Evolutionary conservation across 2,888 invertebrate species (phyloP).

Genomic region (Cheilosia impressa): DNA sequence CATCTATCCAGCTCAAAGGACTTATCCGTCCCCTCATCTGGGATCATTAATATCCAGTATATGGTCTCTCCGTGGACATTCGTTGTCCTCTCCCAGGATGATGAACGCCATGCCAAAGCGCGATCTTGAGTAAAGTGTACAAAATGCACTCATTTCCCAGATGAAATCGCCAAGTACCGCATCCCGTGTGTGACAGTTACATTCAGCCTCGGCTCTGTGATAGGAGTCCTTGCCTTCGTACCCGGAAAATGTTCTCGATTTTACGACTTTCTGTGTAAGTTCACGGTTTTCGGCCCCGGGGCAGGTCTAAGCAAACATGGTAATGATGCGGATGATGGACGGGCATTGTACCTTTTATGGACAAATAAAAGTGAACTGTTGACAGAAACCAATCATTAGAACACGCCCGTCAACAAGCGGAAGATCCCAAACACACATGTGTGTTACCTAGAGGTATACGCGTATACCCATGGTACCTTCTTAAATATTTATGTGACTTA

Average conservation of each 20-base stretch:
- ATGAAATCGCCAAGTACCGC: conserved; percentile 44
- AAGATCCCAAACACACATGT: conserved; percentile 17
- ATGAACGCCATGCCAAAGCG: conserved; percentile 66
- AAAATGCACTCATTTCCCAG: conserved; percentile 71
- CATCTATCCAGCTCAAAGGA: conserved; percentile 68
- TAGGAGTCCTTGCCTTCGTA: conserved; percentile 23
- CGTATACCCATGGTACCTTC: background rate
- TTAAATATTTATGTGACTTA: conserved; percentile 65
- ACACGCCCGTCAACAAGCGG: conserved; percentile 53
- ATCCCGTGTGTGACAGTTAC: conserved; percentile 59
- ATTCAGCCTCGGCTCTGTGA: conserved; percentile 22
- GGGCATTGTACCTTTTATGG: conserved; percentile 68
- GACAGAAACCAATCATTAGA: conserved; percentile 71
- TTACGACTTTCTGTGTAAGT: conserved; percentile 59
- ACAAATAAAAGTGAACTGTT: conserved; percentile 71
- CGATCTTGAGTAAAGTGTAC: conserved; percentile 68
- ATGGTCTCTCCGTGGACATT: conserved; percentile 16
- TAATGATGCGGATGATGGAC: conserved; percentile 40
- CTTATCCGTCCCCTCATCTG: conserved; percentile 62
- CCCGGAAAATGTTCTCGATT: conserved; percentile 57
- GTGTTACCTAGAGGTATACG: background rate
- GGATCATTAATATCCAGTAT: conserved; percentile 64
- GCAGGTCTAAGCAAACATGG: conserved; percentile 52
- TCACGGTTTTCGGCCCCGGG: conserved; percentile 43
- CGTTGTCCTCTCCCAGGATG: conserved; percentile 71